Conservation (phyloP, 2,888 invertebrate species). For the Holacanthella duospinosa region DNA sequence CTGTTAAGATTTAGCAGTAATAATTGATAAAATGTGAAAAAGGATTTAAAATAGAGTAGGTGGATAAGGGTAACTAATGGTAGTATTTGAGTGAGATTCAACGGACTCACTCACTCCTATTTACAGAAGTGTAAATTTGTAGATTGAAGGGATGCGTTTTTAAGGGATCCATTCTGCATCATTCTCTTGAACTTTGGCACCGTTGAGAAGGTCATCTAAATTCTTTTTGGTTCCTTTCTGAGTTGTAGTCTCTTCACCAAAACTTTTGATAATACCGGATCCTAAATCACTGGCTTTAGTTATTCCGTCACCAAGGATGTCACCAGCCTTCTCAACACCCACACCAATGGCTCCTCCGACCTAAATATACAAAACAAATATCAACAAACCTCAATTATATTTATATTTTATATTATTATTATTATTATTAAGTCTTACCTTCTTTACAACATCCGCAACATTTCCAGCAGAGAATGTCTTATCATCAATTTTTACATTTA, state of each 20-base stretch:
- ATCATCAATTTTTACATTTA: conserved; percentile 61
- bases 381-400: conserved; percentile 9
- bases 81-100: too few species aligned
- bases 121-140: too few species aligned
- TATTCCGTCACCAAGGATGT: conserved; percentile 33
- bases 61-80: too few species aligned
- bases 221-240: conserved; percentile 17
- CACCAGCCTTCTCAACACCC: conserved; percentile 36
- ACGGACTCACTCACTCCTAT: too few species aligned
- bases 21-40: too few species aligned
- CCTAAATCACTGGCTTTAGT: conserved; percentile 35
- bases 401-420: too few species aligned
- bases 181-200: conserved; percentile 34
- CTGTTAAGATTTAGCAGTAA: too few species aligned
- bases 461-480: conserved; percentile 64
- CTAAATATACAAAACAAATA: conserved; percentile 22
- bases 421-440: conserved; percentile 42
- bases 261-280: conserved; percentile 28
- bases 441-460: conserved; percentile 55
- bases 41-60: too few species aligned
- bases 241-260: conserved; percentile 24
- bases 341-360: conserved; percentile 33
- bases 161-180: conserved; percentile 33
- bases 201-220: conserved; percentile 31
- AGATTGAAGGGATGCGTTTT: too few species aligned